Base-by-base conservation (phyloP, 2,113 vertebrate genomes). In the Nycticebus coucang region DNA sequence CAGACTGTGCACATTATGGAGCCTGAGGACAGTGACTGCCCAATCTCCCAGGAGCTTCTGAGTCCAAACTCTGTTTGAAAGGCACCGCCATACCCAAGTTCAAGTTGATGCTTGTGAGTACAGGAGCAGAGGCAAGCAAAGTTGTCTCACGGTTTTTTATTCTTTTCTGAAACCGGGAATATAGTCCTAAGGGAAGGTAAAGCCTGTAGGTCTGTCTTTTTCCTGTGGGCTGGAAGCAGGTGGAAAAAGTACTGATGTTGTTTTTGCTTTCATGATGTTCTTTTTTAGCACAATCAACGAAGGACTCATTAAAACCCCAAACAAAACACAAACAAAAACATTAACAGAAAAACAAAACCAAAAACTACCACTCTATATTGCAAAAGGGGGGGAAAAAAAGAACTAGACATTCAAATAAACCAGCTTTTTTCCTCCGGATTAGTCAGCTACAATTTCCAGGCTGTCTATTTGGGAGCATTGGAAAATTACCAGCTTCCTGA, bases 401-500 rank as follows among this genome's bases (percentile, higher is more conserved):
- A 45, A 2, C 41, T 66, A 41, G 87, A 62, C 35, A 71, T 97
- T 96, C 94, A 97, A 96, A 95, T 91, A 75, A 94, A 82, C 30
- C 2, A 68, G 94, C 80, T 74, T 95, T 89, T 89, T 74, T 72
- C 93, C 85, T 55, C 78, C 85, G 91, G 21, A 24, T 92, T 95
- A 94, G 84, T 97, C 96, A 87, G 93, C 50, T 95, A 94, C 60
- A 87, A 91, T 97, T 97, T 96, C 95, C 96, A 96, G 95, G 69
- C 89, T 82, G 62, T 89, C 79, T 75, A 53, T 94, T 35, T 64
- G 53, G 93, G 88, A 93, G 88, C 80, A 28, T 7, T 95, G 97
- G 98, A 98, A 98, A 98, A 96, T 91, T 85, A 91, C 96, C 50
- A 84, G 93, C 88, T 97, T 97, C 87, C 88, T 28, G 64, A 41